Conservation (phyloP, 35 echinoderm and acorn worm genomes). For the Heliocidaris erythrogramma region DNA sequence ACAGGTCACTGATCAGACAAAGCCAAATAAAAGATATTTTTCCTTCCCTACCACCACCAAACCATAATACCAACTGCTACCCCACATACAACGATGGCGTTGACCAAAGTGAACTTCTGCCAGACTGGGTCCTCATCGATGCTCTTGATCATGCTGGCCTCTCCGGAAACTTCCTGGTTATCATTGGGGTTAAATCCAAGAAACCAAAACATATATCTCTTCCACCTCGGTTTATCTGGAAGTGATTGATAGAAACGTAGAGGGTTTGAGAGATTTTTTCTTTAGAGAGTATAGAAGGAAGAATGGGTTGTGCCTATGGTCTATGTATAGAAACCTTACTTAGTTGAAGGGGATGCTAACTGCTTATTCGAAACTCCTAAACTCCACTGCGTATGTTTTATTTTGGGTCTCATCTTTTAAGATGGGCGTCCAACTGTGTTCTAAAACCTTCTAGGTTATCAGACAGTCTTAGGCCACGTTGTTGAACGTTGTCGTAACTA, state of each 20-base stretch:
- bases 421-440: no score
- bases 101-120: conserved; percentile 4
- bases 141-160: conserved; percentile 38
- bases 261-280: background rate
- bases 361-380: no score
- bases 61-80: background rate
- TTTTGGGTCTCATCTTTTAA: no score
- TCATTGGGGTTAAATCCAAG: conserved; percentile 41
- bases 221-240: conserved; percentile 17
- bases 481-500: no score
- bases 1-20: no score
- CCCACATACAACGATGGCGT: background rate
- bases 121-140: background rate
- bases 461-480: no score
- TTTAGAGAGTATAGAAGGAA: no score
- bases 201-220: conserved; percentile 45
- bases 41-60: background rate
- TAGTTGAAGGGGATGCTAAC: no score
- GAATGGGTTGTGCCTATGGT: no score
- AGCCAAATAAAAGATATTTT: background rate
- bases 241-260: background rate
- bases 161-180: conserved; percentile 31
- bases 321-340: no score
- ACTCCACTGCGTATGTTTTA: no score
- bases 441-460: no score